These are phyloP conservation scores for Clepsis dumicolana DNA, from an alignment of 2,888 invertebrate species.

Conservation along the genomic window DNA sequence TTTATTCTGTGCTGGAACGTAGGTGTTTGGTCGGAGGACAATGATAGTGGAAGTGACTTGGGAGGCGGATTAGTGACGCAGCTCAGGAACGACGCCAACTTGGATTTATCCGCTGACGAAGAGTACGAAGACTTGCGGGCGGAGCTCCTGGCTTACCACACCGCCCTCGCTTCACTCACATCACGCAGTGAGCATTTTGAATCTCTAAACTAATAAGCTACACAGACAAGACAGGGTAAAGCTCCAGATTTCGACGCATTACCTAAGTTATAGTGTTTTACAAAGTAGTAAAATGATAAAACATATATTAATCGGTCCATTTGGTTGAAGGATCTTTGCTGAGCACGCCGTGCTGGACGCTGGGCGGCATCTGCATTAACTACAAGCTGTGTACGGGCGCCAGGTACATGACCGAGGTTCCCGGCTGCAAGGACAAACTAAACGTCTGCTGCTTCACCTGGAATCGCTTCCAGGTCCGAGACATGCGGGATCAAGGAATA, in stretches of 20 bases:
- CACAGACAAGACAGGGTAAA: background rate
- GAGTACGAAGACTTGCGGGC: slow-evolving; percentile 80
- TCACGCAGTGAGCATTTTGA: slow-evolving; percentile 42
- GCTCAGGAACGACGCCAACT: slow-evolving; percentile 68
- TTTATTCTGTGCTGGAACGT: slow-evolving; percentile 50
- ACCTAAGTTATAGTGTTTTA: background rate
- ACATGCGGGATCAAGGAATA: slow-evolving; percentile 62
- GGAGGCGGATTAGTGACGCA: slow-evolving; percentile 58
- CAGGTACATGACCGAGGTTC: slow-evolving; percentile 62
- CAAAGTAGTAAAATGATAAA: background rate
- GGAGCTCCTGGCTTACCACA: slow-evolving; percentile 74
- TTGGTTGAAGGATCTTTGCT: slow-evolving; percentile 64
- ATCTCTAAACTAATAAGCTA: background rate
- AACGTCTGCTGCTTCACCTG: slow-evolving; percentile 77
- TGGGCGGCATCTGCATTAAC: slow-evolving; percentile 73
- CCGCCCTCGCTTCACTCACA: slow-evolving; percentile 65
- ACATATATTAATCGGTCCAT: background rate
- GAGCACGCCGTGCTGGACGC: slow-evolving; percentile 71
- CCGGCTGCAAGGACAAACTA: slow-evolving; percentile 67
- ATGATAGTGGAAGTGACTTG: slow-evolving; percentile 51
- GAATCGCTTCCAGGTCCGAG: slow-evolving; percentile 66
- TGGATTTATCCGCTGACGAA: slow-evolving; percentile 73
- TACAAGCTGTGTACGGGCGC: slow-evolving; percentile 65
- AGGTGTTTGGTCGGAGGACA: slow-evolving; percentile 35
- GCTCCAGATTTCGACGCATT: background rate